Percentiles rank a stretch among this genome's conserved stretches.
phyloP scores from a whole-genome alignment of 1,140 invertebrate genomes.

The Bombus huntii region DNA sequence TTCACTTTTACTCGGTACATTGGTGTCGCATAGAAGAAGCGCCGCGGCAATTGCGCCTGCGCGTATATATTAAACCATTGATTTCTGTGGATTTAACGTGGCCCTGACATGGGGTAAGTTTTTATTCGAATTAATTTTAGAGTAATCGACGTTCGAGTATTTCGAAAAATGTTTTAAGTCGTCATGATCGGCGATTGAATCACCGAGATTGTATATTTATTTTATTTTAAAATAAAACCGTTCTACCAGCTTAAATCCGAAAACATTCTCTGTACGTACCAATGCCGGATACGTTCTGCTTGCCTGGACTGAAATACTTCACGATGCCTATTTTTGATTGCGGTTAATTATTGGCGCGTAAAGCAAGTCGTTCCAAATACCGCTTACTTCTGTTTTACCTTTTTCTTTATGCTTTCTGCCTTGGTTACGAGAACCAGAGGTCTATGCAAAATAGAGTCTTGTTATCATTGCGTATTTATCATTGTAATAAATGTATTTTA shows the following conservation, averaged over 20 bases:
- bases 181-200: not conserved
- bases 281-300: slow-evolving; percentile 34
- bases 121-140: slow-evolving; percentile 65
- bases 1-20: slow-evolving; percentile 25
- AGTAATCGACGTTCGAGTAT: slow-evolving; percentile 15
- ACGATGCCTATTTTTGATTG: slow-evolving; percentile 50
- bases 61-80: slow-evolving; percentile 43
- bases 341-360: slow-evolving; percentile 49
- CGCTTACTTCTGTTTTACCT: slow-evolving; percentile 1
- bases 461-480: not conserved
- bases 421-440: not conserved
- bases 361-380: slow-evolving; percentile 33
- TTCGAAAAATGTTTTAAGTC: not conserved
- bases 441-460: not conserved
- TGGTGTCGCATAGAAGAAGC: slow-evolving; percentile 40
- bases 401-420: not conserved
- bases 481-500: not conserved
- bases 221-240: not conserved
- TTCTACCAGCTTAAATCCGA: not conserved
- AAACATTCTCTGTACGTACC: slow-evolving; percentile 42
- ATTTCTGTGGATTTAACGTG: slow-evolving; percentile 51
- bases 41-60: slow-evolving; percentile 42
- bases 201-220: not conserved
- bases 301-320: slow-evolving; percentile 35
- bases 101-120: slow-evolving; percentile 77